Base-by-base conservation (phyloP, 2,113 vertebrate genomes). In the Willisornis vidua region DNA sequence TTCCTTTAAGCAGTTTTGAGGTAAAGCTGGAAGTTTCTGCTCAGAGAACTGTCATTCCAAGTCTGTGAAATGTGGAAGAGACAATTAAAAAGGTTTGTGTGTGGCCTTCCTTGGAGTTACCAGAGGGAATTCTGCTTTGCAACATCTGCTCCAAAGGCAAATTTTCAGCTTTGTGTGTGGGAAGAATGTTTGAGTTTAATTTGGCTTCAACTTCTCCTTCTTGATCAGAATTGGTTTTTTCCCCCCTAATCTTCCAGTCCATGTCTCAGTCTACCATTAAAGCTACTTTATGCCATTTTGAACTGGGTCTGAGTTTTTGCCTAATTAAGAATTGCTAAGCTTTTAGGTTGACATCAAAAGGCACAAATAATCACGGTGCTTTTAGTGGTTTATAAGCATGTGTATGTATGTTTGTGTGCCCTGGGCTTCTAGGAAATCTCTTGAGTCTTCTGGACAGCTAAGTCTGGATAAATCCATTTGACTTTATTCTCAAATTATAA, bases 121-220 rank as follows among this genome's bases (percentile, higher is more conserved):
- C 54, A 4, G 49, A 62, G 74, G 73, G 80, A 85, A 73, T 65
- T 33, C 14, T 84, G 68, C 73, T 85, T 78, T 96, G 80, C 41
- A 93, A 54, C 82, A 89, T 81, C 92, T 96, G 83, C 85, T 90
- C 58, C 55, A 16, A 54, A 68, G 57, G 49, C 83, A 63, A 51
- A 51, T 92, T 87, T 92, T 92, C 85, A 70, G 33, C 92, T 62
- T n/a, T 57, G 83, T 93, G 86, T 54, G 77, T 87, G 83, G 95
- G 84, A 96, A 59, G 25, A 46, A 49, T 59, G 28, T 52, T 33
- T 29, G 61, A 93, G 18, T 90, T 93, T n/a, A 85, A 95, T 70
- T 85, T 75, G 62, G 70, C 83, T 84, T 74, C 17, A 84, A 37
- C 18, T 9, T 28, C 10, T 80, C 59, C 75, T 70, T 83, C 57